Conservation (phyloP, 2,888 invertebrate species). For the Yponomeuta malinellus region DNA sequence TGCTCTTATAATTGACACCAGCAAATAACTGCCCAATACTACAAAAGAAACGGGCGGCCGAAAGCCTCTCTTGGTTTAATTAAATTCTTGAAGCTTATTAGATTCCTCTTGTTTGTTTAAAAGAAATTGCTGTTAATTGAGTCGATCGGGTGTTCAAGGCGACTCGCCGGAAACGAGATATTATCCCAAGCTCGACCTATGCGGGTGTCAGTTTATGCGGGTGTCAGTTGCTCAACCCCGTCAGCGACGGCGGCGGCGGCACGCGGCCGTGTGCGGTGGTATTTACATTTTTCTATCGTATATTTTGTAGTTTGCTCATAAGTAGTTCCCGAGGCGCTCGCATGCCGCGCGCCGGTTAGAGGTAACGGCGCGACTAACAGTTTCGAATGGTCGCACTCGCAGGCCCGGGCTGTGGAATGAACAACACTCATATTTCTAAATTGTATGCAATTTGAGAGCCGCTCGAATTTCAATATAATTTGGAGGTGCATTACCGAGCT, state of each 20-base stretch:
- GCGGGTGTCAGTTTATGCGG: neutral
- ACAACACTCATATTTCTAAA: slow-evolving; percentile 5
- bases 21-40: neutral
- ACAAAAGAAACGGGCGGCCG: neutral
- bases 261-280: neutral
- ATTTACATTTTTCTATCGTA: slow-evolving; percentile 5
- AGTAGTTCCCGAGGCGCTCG: slow-evolving; percentile 24
- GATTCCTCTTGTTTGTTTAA: slow-evolving; percentile 11
- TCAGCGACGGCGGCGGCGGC: neutral
- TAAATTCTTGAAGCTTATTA: neutral
- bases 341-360: slow-evolving; percentile 35
- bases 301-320: neutral
- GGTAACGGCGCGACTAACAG: slow-evolving; percentile 28
- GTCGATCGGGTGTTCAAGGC: neutral
- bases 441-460: slow-evolving; percentile 7
- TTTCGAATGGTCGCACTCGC: slow-evolving; percentile 34
- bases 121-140: slow-evolving; percentile 5
- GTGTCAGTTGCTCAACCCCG: neutral
- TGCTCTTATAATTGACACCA: neutral
- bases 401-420: neutral
- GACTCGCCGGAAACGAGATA: neutral
- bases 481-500: neutral
- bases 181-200: neutral
- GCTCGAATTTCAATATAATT: slow-evolving; percentile 1
- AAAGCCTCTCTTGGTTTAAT: neutral